Percentiles rank a stretch among this genome's conserved stretches.
These are phyloP conservation scores for Lichenostomus cassidix DNA, from an alignment of 2,113 vertebrate genomes.

Conservation along the genomic window DNA sequence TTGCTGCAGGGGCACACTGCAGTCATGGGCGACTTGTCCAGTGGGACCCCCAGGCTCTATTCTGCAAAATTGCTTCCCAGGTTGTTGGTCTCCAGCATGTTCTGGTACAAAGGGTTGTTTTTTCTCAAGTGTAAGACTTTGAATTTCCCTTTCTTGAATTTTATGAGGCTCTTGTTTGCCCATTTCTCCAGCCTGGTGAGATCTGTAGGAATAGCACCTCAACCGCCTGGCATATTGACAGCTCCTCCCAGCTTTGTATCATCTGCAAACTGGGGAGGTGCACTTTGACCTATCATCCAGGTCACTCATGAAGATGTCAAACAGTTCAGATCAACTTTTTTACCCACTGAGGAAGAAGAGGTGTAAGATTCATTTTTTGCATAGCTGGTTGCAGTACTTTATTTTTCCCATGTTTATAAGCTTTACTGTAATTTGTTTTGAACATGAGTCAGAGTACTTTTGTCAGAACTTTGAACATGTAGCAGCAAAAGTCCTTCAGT, in stretches of 20 bases:
- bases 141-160: background rate
- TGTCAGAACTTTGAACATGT: background rate
- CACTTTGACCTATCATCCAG: background rate
- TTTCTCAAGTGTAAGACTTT: background rate
- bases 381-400: background rate
- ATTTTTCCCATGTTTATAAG: background rate
- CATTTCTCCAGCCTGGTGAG: background rate
- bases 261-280: background rate
- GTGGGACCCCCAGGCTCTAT: background rate
- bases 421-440: background rate
- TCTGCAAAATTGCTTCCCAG: background rate
- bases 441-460: background rate
- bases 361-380: background rate
- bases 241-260: background rate
- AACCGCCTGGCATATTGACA: background rate
- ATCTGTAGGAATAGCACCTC: accelerated
- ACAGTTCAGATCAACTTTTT: background rate
- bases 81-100: background rate
- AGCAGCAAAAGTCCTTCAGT: background rate
- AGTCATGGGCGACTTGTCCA: background rate
- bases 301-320: background rate
- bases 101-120: background rate
- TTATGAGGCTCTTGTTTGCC: background rate
- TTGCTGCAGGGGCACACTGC: background rate
- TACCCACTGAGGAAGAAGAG: background rate